Percentiles rank a stretch among this genome's conserved stretches.
phyloP scores from a whole-genome alignment of 2,888 invertebrate species.

The Xylota segnis region DNA sequence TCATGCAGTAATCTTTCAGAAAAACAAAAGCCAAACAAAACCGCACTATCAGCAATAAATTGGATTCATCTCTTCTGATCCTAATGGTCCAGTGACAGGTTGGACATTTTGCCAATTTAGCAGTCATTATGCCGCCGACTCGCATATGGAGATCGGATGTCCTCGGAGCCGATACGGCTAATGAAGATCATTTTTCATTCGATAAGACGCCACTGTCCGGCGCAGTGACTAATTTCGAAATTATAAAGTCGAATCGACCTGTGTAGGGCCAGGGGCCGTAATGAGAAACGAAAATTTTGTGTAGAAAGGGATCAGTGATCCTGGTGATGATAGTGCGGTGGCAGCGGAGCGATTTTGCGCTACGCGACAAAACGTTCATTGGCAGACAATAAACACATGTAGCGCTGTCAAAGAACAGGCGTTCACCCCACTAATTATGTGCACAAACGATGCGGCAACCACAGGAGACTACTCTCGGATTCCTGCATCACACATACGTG shows the following conservation, averaged over 20 bases:
- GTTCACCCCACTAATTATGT: slow-evolving; percentile 76
- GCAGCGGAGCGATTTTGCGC: slow-evolving; percentile 41
- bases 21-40: not conserved
- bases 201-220: not conserved
- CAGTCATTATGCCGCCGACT: slow-evolving; percentile 2
- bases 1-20: slow-evolving; percentile 46
- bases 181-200: slow-evolving; percentile 60
- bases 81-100: slow-evolving; percentile 71
- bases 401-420: slow-evolving; percentile 71
- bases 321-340: slow-evolving; percentile 57
- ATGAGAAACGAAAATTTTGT: not conserved
- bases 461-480: slow-evolving; percentile 37
- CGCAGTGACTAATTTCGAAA: slow-evolving; percentile 65
- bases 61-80: slow-evolving; percentile 50
- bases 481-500: slow-evolving; percentile 33
- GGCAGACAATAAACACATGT: slow-evolving; percentile 77
- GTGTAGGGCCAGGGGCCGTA: slow-evolving; percentile 44
- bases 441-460: slow-evolving; percentile 67
- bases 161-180: slow-evolving; percentile 50
- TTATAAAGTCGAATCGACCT: slow-evolving; percentile 62
- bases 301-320: slow-evolving; percentile 50
- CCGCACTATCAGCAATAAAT: slow-evolving; percentile 47
- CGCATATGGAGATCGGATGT: slow-evolving; percentile 42
- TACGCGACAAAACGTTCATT: slow-evolving; percentile 70
- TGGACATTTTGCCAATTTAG: slow-evolving; percentile 57